Conservation (phyloP, 2,113 vertebrate species). For the Xiphorhynchus elegans region DNA sequence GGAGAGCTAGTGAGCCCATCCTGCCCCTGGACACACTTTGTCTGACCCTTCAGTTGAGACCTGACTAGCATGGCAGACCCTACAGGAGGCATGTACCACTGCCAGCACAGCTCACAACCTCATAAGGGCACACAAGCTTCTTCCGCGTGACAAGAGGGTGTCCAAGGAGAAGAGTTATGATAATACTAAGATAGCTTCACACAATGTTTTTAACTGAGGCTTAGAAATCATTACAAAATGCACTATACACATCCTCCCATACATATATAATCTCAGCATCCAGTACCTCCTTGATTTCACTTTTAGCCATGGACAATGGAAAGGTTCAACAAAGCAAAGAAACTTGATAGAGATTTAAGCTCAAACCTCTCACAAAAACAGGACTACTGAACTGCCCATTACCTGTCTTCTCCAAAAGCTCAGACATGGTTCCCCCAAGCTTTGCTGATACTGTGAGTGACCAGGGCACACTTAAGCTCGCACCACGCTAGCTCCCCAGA, state of each 20-base stretch:
- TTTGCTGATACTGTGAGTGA: background rate
- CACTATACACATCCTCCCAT: background rate
- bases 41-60: no score
- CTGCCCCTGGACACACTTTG: no score
- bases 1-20: no score
- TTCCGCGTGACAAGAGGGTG: no score
- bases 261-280: background rate
- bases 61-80: no score
- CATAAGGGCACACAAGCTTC: no score
- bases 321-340: background rate
- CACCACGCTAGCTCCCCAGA: background rate
- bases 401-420: background rate
- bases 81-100: no score
- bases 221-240: background rate
- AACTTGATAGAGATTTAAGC: background rate
- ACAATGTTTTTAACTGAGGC: background rate
- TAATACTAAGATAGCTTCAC: background rate
- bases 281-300: background rate
- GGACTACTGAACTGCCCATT: background rate
- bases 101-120: no score
- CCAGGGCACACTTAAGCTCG: background rate
- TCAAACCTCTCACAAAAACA: background rate
- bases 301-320: background rate
- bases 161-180: no score
- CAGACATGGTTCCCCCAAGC: background rate